Evolutionary conservation across 2,113 vertebrate species (phyloP).

Genomic region (Monopterus albus): DNA sequence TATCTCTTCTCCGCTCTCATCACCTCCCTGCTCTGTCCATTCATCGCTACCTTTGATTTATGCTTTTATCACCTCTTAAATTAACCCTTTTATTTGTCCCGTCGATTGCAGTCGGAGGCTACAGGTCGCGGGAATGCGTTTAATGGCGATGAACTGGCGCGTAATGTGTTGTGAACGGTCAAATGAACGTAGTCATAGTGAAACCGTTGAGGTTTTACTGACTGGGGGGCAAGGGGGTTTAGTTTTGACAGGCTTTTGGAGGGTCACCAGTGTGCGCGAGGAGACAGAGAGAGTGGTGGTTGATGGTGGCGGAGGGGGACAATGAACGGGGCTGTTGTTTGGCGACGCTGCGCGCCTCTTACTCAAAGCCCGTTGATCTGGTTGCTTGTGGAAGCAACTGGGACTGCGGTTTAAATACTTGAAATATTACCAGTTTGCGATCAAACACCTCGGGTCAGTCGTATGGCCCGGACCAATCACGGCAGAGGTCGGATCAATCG

Average conservation of each 20-base stretch:
- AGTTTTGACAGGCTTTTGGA: not conserved
- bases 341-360: conserved; percentile 30
- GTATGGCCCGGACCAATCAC: conserved; percentile 8
- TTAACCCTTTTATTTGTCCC: not conserved
- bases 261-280: conserved; percentile 11
- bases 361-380: not conserved
- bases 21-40: not conserved
- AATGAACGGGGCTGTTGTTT: conserved; percentile 49
- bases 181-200: conserved; percentile 10
- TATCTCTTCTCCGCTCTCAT: not conserved
- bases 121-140: conserved; percentile 58
- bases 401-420: not conserved
- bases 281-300: not conserved
- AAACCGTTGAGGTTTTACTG: not conserved
- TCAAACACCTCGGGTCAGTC: not conserved
- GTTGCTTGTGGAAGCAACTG: not conserved
- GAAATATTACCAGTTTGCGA: not conserved
- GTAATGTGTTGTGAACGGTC: conserved; percentile 34
- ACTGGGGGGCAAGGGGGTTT: not conserved
- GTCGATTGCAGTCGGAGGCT: conserved; percentile 19
- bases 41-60: not conserved
- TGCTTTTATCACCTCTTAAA: not conserved
- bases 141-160: conserved; percentile 45
- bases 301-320: conserved; percentile 42
- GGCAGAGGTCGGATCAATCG: not conserved